Evolutionary conservation across 2,113 vertebrate species (phyloP).

Genomic region (Ramphastos sulfuratus): DNA sequence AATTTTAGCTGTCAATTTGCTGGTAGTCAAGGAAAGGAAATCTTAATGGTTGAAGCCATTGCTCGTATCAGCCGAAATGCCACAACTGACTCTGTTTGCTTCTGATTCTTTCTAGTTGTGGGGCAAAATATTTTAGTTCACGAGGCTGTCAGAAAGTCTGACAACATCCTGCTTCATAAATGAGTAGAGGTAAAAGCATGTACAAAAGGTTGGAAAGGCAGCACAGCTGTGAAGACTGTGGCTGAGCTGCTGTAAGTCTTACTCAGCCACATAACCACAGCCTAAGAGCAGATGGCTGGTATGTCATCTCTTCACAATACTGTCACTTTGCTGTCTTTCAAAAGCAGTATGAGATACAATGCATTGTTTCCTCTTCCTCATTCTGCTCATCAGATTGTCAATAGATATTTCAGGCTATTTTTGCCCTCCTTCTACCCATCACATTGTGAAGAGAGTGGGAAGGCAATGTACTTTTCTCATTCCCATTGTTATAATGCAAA

Average conservation of each 20-base stretch:
- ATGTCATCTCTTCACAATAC: background rate
- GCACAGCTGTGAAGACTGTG: background rate
- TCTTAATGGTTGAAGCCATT: background rate
- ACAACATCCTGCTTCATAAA: background rate
- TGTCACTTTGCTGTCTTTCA: background rate
- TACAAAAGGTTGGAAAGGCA: background rate
- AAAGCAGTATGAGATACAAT: background rate
- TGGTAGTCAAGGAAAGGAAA: background rate
- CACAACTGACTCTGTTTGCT: background rate
- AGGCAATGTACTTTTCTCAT: conserved; percentile 8
- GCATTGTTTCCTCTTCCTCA: background rate
- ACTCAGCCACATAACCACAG: background rate
- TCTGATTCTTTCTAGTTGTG: background rate
- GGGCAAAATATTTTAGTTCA: background rate
- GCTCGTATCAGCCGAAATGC: background rate
- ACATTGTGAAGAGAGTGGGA: background rate
- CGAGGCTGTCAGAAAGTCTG: background rate
- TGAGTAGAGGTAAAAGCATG: background rate
- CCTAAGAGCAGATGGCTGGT: background rate
- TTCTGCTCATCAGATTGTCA: background rate
- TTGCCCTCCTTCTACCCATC: background rate
- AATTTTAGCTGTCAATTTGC: background rate
- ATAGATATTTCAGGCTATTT: conserved; percentile 16
- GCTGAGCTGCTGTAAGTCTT: background rate
- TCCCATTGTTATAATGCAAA: background rate